Base-by-base conservation (phyloP, 2,113 vertebrate genomes). In the Paramormyrops kingsleyae region DNA sequence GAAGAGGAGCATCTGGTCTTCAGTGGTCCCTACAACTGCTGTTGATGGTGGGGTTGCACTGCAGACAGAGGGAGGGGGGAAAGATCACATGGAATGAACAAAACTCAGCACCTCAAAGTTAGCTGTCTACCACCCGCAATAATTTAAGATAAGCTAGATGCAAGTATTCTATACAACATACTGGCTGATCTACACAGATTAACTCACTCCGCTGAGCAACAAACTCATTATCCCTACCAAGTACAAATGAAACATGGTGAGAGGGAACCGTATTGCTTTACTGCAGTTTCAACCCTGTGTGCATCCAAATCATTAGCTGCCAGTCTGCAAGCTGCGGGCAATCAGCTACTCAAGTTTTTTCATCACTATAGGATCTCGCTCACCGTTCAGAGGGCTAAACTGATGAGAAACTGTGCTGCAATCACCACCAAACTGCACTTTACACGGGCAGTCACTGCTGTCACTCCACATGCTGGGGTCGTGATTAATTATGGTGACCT, bases 41-140 rank as follows among this genome's bases (percentile, higher is more conserved):
- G 98, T 96, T 99, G 98, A 95, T 99, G 98, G 95, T 99, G 98
- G 96, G 97, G 95, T 97, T 98, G 98, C 95, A 99, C 98, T 99
- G 96, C 89, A 94, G 94, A 89, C 91, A n/a, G 87, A 88, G 92
- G 80, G 87, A 80, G 35, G 74, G 86, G 88, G 90, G 84, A 93
- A 90, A 94, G 94, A 92, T 1, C 1, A 90, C 31, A 92, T 90
- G 89, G 88, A 91, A 88, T 24, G 83, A 70, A 85, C 27, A 21
- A 83, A 47, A 35, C 17, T 35, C 17, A 24, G n/a, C n/a, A 50
- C 24, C 31, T 8, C 35, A 52, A 56, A 8, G 56, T 62, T 24
- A 62, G 56, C 56, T 24, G 6, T 24, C 56, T 77, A 21, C n/a
- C 27, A 35, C 2, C 27, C 3, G 2, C 66, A 35, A 70, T 70